Percentiles rank a stretch among this genome's conserved stretches.
phyloP scores from a whole-genome alignment of 2,797 vertebrate species.

The Tympanoctomys barrerae region DNA sequence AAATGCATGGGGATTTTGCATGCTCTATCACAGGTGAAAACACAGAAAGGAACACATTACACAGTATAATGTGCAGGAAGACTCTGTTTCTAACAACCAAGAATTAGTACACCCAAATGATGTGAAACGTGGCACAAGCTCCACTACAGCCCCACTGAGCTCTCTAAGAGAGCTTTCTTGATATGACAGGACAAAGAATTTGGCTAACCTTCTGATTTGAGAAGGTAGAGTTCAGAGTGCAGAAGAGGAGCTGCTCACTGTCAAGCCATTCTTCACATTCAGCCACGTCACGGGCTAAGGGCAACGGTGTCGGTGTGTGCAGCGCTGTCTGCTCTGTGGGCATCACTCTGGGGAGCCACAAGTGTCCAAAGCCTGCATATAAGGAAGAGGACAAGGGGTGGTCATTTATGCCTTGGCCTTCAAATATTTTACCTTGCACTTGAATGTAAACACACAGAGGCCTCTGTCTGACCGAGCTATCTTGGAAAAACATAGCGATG shows the following conservation, averaged over 20 bases:
- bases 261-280: neutral
- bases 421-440: neutral
- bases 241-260: neutral
- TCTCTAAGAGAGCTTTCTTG: neutral
- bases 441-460: neutral
- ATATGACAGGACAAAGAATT: neutral
- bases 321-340: neutral
- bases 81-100: neutral
- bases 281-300: neutral
- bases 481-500: neutral
- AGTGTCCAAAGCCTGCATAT: neutral
- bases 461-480: neutral
- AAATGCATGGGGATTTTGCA: neutral
- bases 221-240: neutral
- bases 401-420: neutral
- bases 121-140: neutral
- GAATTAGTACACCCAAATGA: neutral
- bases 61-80: neutral
- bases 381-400: neutral
- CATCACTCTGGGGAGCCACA: neutral
- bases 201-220: neutral
- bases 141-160: neutral
- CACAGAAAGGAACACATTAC: neutral
- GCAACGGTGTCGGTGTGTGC: neutral
- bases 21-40: neutral